Evolutionary conservation across 2,797 vertebrate genomes (phyloP).

Genomic region (Percopsis omiscomaycus): DNA sequence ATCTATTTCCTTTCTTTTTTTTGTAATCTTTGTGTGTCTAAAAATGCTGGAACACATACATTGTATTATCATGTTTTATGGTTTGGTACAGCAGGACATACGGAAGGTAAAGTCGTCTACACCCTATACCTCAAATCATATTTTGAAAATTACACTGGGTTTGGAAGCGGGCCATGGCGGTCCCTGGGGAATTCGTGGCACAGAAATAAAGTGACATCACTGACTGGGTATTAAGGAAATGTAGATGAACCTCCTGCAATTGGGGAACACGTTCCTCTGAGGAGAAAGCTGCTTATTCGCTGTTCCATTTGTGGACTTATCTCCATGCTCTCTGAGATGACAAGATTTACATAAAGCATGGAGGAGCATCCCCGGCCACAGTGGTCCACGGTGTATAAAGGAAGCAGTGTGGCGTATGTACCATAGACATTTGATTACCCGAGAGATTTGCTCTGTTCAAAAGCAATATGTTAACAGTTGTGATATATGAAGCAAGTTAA

Average conservation of each 20-base stretch:
- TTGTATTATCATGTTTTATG: conserved; percentile 39
- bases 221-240: conserved; percentile 75
- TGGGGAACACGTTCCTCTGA: conserved; percentile 74
- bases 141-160: conserved; percentile 74
- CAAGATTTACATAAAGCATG: conserved; percentile 76
- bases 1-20: conserved; percentile 23
- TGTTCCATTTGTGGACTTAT: conserved; percentile 75
- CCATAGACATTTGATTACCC: conserved; percentile 69
- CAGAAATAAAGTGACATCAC: conserved; percentile 80
- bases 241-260: conserved; percentile 75
- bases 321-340: conserved; percentile 67
- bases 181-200: conserved; percentile 75
- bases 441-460: conserved; percentile 62
- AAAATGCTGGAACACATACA: conserved; percentile 27
- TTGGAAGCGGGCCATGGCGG: conserved; percentile 73
- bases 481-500: conserved; percentile 68
- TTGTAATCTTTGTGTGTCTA: conserved; percentile 33
- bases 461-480: conserved; percentile 69
- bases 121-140: conserved; percentile 74
- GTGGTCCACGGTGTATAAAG: conserved; percentile 54
- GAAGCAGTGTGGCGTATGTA: conserved; percentile 55
- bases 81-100: conserved; percentile 58
- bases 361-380: conserved; percentile 61
- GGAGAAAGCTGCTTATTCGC: conserved; percentile 74
- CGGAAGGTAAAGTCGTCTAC: conserved; percentile 52